Base-by-base conservation (phyloP, 2,888 invertebrate genomes). In the Drepana falcataria region DNA sequence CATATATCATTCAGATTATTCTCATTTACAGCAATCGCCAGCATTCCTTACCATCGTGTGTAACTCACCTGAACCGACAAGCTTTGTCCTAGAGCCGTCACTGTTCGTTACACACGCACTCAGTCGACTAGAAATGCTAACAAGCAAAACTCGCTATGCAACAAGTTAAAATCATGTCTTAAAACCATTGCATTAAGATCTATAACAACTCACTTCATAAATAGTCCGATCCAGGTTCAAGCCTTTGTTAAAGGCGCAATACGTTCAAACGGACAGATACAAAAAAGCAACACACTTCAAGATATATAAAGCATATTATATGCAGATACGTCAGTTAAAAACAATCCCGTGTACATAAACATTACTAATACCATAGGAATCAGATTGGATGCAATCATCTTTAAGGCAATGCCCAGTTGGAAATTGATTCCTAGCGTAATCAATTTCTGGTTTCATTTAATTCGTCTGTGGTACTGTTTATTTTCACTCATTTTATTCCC, bases 61-160 rank as follows among this genome's bases (percentile, higher is more conserved):
- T 63, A 66, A 65, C 72, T 74, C 74, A 81, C 80, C 79, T 79
- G 77, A 78, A 67, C 70, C 63, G 70, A 69, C 71, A 74, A 61
- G 68, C 68, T 73, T 72, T 77, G 72, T 76, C 76, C 79, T 79
- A 82, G 71, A 81, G 68, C 75, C 71, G 80, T 82, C 83, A 75
- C 68, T 79, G 62, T 73, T 80, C 69, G 69, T 84, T 81, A 81
- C 58, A 69, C 70, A 70, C 65, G 59, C 64, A 64, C 64, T 64
- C 75, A 77, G 65, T 69, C 68, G 66, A 65, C 71, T 74, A 70
- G 65, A 77, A 75, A 71, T 61, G 52, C 56, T 56, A 55, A 58
- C 63, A 66, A 67, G 69, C 63, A 64, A 58, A 51, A 53, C 63
- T 61, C 59, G 55, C 60, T 64, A 55, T 59, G 56, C 48, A 44